Percentiles rank a stretch among this genome's conserved stretches.
These are phyloP conservation scores for Clusia tigrina DNA, from an alignment of 2,888 invertebrate species.

Conservation along the genomic window DNA sequence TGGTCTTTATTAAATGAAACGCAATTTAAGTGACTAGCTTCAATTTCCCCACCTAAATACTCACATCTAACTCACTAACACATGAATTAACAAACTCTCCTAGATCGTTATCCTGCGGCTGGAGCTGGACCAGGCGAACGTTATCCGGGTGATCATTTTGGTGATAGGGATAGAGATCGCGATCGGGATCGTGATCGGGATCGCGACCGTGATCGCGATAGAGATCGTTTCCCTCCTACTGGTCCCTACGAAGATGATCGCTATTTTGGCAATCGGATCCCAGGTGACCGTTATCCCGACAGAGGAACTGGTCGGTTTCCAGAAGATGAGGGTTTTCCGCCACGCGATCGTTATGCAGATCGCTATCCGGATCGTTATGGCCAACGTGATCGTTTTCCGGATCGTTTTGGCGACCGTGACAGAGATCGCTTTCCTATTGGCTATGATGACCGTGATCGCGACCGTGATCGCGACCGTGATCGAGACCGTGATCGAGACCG, in stretches of 20 bases:
- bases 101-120: conserved; percentile 44
- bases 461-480: conserved; percentile 40
- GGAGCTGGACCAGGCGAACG: conserved; percentile 53
- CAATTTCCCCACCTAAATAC: conserved; percentile 37
- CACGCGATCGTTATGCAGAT: conserved; percentile 36
- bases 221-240: conserved; percentile 36
- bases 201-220: conserved; percentile 38
- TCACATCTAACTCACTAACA: conserved; percentile 57
- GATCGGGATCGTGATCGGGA: conserved; percentile 54
- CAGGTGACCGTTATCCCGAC: conserved; percentile 55
- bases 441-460: conserved; percentile 27
- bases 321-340: conserved; percentile 35
- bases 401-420: conserved; percentile 32
- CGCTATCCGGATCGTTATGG: conserved; percentile 42
- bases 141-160: conserved; percentile 63
- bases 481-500: conserved; percentile 41
- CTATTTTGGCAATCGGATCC: conserved; percentile 60
- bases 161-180: conserved; percentile 64
- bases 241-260: conserved; percentile 45
- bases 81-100: conserved; percentile 11
- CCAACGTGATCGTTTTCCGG: conserved; percentile 44
- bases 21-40: background rate
- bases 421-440: conserved; percentile 34
- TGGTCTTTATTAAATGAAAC: background rate
- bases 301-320: conserved; percentile 54